These are phyloP conservation scores for Pterobdella sp. DNA, from an alignment of 2,888 invertebrate genomes.

Conservation along the genomic window DNA sequence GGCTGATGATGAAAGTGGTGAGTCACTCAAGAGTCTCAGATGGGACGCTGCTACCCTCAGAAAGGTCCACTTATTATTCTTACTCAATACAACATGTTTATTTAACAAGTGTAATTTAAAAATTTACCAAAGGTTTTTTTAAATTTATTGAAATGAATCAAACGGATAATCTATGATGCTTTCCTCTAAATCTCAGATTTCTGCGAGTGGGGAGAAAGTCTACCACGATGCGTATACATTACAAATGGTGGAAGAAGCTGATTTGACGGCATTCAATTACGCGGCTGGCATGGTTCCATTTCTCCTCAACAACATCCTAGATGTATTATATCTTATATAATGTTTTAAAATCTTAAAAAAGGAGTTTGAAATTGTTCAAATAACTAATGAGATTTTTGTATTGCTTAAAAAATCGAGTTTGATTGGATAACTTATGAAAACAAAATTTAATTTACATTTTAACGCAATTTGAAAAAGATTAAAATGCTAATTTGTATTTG, in stretches of 20 bases:
- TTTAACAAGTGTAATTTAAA: not conserved
- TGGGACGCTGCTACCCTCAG: constrained; percentile 50
- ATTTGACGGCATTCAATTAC: constrained; percentile 46
- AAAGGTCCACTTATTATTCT: constrained; percentile 44
- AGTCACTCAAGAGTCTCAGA: constrained; percentile 41
- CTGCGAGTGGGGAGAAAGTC: constrained; percentile 42
- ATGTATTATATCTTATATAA: no score
- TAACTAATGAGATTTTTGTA: no score
- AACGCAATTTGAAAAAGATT: not conserved
- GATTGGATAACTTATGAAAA: not conserved
- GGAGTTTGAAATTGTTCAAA: no score
- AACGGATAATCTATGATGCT: no score
- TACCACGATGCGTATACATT: constrained; percentile 50
- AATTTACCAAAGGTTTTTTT: not conserved
- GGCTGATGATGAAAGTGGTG: constrained; percentile 31
- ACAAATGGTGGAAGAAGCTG: constrained; percentile 44
- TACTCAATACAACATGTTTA: not conserved
- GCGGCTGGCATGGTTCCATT: constrained; percentile 51
- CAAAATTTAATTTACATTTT: not conserved
- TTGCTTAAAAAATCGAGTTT: not conserved
- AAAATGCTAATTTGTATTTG: not conserved
- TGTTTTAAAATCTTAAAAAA: no score
- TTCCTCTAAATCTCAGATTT: no score
- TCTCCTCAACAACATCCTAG: constrained; percentile 47
- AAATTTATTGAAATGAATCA: no score